phyloP scores from a whole-genome alignment of 2,888 invertebrate genomes.

The Apotomis capreana region DNA sequence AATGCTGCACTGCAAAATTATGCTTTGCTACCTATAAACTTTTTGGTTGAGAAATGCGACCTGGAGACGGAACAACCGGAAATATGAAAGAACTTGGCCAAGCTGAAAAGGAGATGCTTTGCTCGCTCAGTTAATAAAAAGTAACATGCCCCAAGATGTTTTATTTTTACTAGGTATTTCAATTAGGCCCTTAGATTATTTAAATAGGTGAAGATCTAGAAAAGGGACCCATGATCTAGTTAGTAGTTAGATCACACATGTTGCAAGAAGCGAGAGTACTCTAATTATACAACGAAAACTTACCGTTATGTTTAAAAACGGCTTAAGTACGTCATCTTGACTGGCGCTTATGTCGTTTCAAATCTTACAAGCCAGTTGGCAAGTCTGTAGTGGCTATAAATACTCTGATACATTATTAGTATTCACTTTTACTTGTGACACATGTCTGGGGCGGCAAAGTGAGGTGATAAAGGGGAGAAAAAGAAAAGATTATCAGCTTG shows the following conservation, averaged over 20 bases:
- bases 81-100: too few species aligned
- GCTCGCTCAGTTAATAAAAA: too few species aligned
- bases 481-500: too few species aligned
- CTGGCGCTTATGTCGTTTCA: not conserved
- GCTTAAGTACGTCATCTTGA: not conserved
- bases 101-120: too few species aligned
- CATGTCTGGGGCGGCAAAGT: not conserved
- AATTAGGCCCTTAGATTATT: too few species aligned
- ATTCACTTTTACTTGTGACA: slow-evolving; percentile 22
- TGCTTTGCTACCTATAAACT: too few species aligned
- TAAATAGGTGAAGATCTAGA: not conserved
- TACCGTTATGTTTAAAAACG: not conserved
- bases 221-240: not conserved
- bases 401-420: slow-evolving; percentile 18
- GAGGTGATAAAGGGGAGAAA: too few species aligned
- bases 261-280: slow-evolving; percentile 15
- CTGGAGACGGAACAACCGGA: too few species aligned
- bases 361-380: not conserved
- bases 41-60: too few species aligned
- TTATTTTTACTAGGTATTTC: too few species aligned
- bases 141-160: too few species aligned
- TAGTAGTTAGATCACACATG: slow-evolving; percentile 4
- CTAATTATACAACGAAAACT: slow-evolving; percentile 7
- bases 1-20: too few species aligned
- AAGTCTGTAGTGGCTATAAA: not conserved